Evolutionary conservation across 64 coral and sea anemone genomes (phyloP).

Genomic region (Pachyseris speciosa): DNA sequence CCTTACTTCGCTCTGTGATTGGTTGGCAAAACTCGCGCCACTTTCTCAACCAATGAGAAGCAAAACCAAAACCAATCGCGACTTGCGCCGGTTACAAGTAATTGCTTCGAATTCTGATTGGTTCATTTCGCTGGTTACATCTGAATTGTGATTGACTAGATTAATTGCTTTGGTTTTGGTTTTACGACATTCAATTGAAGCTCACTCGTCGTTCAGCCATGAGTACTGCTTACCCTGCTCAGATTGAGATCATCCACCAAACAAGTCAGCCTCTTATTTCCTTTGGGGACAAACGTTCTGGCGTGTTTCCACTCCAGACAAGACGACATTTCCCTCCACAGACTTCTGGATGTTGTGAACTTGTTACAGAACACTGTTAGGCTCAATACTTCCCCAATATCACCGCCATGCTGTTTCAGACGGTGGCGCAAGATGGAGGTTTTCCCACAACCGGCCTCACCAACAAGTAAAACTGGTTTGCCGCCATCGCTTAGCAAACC

Average conservation of each 20-base stretch:
- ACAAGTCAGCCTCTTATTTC: slow-evolving; percentile 93
- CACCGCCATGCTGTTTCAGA: slow-evolving; percentile 87
- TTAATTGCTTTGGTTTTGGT: too few relatives aligned
- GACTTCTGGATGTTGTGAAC: slow-evolving; percentile 86
- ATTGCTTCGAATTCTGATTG: too few relatives aligned
- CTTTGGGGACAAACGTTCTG: slow-evolving; percentile 94
- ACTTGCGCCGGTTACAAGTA: too few relatives aligned
- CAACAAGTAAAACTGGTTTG: slow-evolving; percentile 92
- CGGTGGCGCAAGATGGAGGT: slow-evolving; percentile 91
- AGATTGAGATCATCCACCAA: slow-evolving; percentile 95
- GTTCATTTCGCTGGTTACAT: too few relatives aligned
- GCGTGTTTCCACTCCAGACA: slow-evolving; percentile 98
- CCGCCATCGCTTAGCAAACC: slow-evolving; percentile 88
- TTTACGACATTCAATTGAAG: background rate
- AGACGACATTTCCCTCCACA: slow-evolving; percentile 83
- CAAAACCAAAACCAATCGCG: too few relatives aligned
- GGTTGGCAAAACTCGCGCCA: too few relatives aligned
- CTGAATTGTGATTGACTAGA: too few relatives aligned
- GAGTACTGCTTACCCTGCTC: slow-evolving; percentile 71
- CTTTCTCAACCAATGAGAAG: too few relatives aligned
- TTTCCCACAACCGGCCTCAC: slow-evolving; percentile 94
- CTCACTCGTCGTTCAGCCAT: background rate
- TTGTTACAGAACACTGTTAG: slow-evolving; percentile 97
- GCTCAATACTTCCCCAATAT: slow-evolving; percentile 87
- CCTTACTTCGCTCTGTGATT: too few relatives aligned